Percentiles rank a stretch among this genome's conserved stretches.
Evolutionary conservation across 2,888 invertebrate species (phyloP).

Genomic region (Acrobasis suavella): DNA sequence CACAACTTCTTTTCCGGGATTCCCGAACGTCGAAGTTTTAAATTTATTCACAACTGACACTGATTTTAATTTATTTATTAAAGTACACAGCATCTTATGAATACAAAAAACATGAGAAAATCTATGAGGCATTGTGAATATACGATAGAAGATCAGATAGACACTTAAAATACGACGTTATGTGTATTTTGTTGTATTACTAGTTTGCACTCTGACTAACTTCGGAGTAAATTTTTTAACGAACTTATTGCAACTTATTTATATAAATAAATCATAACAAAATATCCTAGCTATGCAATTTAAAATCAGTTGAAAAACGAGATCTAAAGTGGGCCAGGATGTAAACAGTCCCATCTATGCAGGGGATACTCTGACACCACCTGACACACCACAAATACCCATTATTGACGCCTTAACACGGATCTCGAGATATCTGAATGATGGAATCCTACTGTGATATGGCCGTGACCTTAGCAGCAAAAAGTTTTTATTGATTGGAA

Average conservation of each 20-base stretch:
- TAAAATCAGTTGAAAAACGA: too few species aligned
- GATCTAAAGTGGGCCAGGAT: neutral
- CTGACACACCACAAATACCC: conserved; percentile 44
- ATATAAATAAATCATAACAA: too few species aligned
- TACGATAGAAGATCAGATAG: too few species aligned
- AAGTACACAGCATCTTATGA: too few species aligned
- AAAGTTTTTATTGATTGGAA: conserved; percentile 19
- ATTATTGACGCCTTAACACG: conserved; percentile 69
- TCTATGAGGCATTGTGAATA: too few species aligned
- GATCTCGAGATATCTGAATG: conserved; percentile 37
- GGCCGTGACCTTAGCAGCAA: conserved; percentile 18
- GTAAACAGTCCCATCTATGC: neutral
- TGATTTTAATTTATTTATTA: neutral
- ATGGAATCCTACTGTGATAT: conserved; percentile 52
- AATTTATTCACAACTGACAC: neutral
- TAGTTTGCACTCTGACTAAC: too few species aligned
- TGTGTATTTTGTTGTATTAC: too few species aligned
- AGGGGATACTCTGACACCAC: neutral
- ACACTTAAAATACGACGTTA: too few species aligned
- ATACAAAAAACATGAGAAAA: too few species aligned
- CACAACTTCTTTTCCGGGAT: neutral
- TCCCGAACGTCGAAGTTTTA: neutral
- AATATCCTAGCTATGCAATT: too few species aligned
- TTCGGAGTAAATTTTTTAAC: too few species aligned
- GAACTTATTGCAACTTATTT: too few species aligned